Percentiles rank a stretch among this genome's conserved stretches.
phyloP scores from a whole-genome alignment of 2,113 vertebrate species.

The Poeciliopsis occidentalis region DNA sequence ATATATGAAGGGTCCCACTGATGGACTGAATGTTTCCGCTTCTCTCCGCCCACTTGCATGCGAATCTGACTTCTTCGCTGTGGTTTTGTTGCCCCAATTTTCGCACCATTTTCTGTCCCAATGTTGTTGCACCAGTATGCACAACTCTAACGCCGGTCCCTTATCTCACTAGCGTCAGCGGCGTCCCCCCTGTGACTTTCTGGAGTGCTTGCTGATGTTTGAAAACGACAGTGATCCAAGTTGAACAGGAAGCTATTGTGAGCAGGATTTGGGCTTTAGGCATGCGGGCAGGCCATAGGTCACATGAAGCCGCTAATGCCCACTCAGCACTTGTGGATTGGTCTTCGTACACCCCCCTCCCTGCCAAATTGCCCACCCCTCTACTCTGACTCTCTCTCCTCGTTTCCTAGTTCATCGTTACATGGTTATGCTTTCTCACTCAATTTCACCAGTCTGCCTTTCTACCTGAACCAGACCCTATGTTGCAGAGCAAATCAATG shows the following conservation, averaged over 20 bases:
- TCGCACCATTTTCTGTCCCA: slow-evolving; percentile 35
- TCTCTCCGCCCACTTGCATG: slow-evolving; percentile 59
- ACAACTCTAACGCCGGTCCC: slow-evolving; percentile 40
- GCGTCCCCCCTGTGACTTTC: slow-evolving; percentile 62
- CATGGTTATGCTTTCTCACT: slow-evolving; percentile 23
- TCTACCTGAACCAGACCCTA: slow-evolving; percentile 50
- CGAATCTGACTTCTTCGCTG: slow-evolving; percentile 39
- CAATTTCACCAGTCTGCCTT: slow-evolving; percentile 70
- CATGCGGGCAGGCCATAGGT: slow-evolving; percentile 82
- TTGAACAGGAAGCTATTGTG: slow-evolving; percentile 87
- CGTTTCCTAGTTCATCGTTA: slow-evolving; percentile 19
- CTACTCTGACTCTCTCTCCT: neutral
- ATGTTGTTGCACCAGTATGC: slow-evolving; percentile 35
- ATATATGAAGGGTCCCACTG: slow-evolving; percentile 63
- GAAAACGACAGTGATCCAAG: slow-evolving; percentile 80
- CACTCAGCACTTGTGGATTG: slow-evolving; percentile 82
- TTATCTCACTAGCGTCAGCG: slow-evolving; percentile 69
- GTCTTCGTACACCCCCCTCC: slow-evolving; percentile 46
- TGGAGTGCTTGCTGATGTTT: slow-evolving; percentile 76
- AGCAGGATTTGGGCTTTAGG: slow-evolving; percentile 84
- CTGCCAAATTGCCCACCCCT: neutral
- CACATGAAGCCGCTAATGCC: slow-evolving; percentile 83
- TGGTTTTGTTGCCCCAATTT: slow-evolving; percentile 50
- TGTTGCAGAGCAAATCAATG: slow-evolving; percentile 69
- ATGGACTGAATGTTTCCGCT: slow-evolving; percentile 60